A percentile compares a stretch with the other conserved stretches of the same genome.
These are phyloP conservation scores for Polymixis flavicincta DNA, from an alignment of 2,888 invertebrate genomes.

Conservation along the genomic window DNA sequence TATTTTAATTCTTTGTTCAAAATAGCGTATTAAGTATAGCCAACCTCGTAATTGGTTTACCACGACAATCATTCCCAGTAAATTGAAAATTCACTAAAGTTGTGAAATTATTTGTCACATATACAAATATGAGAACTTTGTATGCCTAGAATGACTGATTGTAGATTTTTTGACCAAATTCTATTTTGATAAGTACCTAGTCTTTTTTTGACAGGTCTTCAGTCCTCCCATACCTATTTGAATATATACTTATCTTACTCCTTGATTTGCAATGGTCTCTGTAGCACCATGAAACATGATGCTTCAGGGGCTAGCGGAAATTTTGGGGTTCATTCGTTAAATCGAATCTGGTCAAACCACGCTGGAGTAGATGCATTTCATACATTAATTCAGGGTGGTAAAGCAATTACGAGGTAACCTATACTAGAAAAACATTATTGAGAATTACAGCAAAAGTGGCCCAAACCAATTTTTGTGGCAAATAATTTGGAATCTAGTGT, in stretches of 20 bases:
- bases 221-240: background rate
- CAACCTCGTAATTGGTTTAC: background rate
- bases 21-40: background rate
- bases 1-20: background rate
- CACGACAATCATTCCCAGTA: background rate
- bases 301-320: too few species aligned
- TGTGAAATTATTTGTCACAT: background rate
- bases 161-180: background rate
- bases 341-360: too few species aligned
- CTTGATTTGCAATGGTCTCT: too few species aligned
- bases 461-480: background rate
- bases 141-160: too few species aligned
- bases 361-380: too few species aligned
- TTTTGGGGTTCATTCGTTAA: too few species aligned
- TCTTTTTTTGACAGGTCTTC: background rate
- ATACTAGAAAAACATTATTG: background rate
- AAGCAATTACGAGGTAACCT: background rate
- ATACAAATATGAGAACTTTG: background rate
- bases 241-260: too few species aligned
- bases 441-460: background rate
- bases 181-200: background rate
- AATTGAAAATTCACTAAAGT: background rate
- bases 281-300: too few species aligned
- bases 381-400: background rate
- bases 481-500: conserved; percentile 8